phyloP scores from a whole-genome alignment of 2,797 vertebrate genomes.

The Florisuga fusca region DNA sequence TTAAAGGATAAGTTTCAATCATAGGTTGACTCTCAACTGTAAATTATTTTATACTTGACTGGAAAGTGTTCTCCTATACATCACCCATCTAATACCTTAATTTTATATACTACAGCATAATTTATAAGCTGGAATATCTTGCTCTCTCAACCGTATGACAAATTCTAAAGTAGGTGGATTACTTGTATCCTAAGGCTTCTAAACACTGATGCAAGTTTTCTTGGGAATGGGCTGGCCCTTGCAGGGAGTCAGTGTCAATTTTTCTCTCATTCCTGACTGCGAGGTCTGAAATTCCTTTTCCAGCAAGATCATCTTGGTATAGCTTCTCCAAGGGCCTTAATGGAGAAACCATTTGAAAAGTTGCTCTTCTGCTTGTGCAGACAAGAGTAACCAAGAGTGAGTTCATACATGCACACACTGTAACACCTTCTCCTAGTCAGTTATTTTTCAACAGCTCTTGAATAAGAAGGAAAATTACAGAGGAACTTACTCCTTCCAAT shows the following conservation, averaged over 20 bases:
- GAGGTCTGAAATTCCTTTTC: neutral
- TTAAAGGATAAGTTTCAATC: neutral
- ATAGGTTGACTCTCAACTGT: neutral
- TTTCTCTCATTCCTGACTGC: neutral
- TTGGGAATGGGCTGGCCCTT: neutral
- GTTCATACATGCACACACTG: fast-evolving
- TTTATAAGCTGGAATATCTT: neutral
- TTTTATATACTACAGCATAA: neutral
- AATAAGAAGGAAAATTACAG: neutral
- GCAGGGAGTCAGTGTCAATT: neutral
- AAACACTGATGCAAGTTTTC: neutral
- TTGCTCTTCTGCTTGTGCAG: neutral
- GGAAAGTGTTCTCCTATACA: neutral
- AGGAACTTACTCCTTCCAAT: neutral
- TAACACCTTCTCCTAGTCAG: neutral
- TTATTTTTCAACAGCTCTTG: neutral
- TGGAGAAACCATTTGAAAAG: neutral
- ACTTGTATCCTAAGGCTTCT: neutral
- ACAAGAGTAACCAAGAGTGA: neutral
- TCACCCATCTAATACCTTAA: neutral
- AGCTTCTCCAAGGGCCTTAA: neutral
- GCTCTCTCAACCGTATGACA: neutral
- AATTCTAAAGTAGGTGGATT: neutral
- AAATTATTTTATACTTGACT: neutral
- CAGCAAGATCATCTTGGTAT: neutral